A percentile compares a stretch with the other conserved stretches of the same genome.
Evolutionary conservation across 2,113 vertebrate genomes (phyloP).

Genomic region (Xiphophorus hellerii): DNA sequence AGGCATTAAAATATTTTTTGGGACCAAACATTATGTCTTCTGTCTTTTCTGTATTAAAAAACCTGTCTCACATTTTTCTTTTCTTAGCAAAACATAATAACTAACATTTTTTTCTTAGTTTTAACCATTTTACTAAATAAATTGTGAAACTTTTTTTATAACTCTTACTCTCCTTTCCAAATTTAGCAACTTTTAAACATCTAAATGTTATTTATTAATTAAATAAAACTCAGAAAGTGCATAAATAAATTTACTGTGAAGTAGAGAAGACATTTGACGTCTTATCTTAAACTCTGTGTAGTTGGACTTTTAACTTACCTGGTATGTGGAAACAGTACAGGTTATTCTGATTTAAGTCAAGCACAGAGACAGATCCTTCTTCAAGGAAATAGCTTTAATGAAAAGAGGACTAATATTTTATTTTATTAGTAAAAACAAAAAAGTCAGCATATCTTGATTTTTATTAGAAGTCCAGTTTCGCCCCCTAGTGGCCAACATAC

Average conservation of each 20-base stretch:
- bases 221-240: neutral
- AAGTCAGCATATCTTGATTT: neutral
- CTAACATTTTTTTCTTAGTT: no score
- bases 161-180: no score
- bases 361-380: neutral
- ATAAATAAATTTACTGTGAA: neutral
- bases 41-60: no score
- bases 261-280: neutral
- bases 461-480: neutral
- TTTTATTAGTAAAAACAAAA: neutral
- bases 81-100: no score
- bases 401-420: no score
- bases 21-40: no score
- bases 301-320: neutral
- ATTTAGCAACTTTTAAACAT: neutral
- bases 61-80: no score
- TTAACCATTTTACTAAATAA: no score
- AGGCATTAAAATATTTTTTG: no score
- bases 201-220: neutral
- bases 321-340: neutral
- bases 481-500: constrained; percentile 39
- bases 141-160: no score
- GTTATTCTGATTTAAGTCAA: neutral
- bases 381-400: neutral
- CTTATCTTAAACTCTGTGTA: neutral